Evolutionary conservation across 2,113 vertebrate genomes (phyloP), one percentile per base, ranked within the genome.

Genomic region (Sardina pilchardus): DNA sequence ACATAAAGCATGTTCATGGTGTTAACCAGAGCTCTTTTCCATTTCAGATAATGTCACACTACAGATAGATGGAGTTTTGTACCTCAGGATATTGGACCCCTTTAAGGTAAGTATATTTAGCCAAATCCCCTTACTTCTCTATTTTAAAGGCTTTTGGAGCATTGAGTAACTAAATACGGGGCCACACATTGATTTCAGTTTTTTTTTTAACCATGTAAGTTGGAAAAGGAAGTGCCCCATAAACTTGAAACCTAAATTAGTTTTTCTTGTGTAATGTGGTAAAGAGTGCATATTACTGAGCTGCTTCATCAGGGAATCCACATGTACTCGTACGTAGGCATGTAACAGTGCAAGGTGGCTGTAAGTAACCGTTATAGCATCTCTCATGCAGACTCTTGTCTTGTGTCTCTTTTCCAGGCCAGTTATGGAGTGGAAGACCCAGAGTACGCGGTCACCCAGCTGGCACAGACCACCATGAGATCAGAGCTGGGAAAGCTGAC

Each of bases 401-500:
- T 78, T 34, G 10, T 36, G 30, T 34, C 30, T 10, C 45, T 6
- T 82, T 81, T 50, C 16, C 86, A 96, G 95, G 97, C 98, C 82
- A 99, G 98, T 88, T 99, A 99, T 0, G 98, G 98, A 1, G 98
- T 99, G 24, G 98, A 99, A 89, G 98, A 99, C 88, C 98, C 98
- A 0, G 98, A 99, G 75, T 99, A 99, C 0, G 98, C 98, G 0
- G 98, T 99, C 85, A 99, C 98, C 0, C 98, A 99, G 91, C 90
- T 99, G 85, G 98, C 98, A 36, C 98, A 99, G 93, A 99, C 98
- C 48, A 99, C 98, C 83, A 99, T 99, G 98, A 96, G 98, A 84
- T 99, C 98, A 10, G 98, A 99, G 92, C 93, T 99, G 36, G 98
- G 98, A 84, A 99, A 99, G 90, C 94, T 97, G 19, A 96, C 98